These are phyloP conservation scores for Agriotes lineatus DNA, from an alignment of 2,888 invertebrate species.

Conservation along the genomic window DNA sequence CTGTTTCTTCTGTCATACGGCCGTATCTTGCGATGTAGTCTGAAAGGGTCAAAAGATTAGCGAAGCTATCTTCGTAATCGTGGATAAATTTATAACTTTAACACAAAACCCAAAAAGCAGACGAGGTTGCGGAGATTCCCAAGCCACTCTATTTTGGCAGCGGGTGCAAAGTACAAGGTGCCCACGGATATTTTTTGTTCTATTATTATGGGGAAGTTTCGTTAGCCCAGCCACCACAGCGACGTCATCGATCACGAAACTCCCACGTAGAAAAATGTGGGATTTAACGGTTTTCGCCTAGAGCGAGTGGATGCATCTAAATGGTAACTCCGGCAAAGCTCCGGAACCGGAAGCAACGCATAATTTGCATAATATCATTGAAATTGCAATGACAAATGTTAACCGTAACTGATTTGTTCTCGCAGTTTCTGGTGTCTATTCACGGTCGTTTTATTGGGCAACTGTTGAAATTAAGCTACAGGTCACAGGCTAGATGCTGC, in stretches of 20 bases:
- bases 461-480: not conserved
- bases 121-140: not conserved
- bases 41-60: conserved; percentile 60
- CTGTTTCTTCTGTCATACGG: conserved; percentile 93
- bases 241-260: conserved; percentile 19
- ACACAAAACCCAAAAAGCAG: not conserved
- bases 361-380: conserved; percentile 32
- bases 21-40: conserved; percentile 95
- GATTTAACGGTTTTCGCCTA: not conserved
- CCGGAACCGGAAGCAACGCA: conserved; percentile 26
- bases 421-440: not conserved
- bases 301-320: not conserved
- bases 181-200: too few relatives aligned
- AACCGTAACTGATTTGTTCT: conserved; percentile 10
- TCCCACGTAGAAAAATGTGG: conserved; percentile 12
- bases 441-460: conserved; percentile 4
- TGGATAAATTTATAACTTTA: not conserved
- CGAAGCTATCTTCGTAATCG: not conserved
- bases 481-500: too few relatives aligned
- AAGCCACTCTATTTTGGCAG: not conserved
- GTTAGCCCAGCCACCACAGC: not conserved
- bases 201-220: too few relatives aligned
- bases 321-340: conserved; percentile 8
- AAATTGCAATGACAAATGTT: conserved; percentile 21
- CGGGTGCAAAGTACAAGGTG: not conserved